Percentiles rank a stretch among this genome's conserved stretches.
Conservation (phyloP, 2,888 invertebrate genomes). For the Drosophila colorata region DNA sequence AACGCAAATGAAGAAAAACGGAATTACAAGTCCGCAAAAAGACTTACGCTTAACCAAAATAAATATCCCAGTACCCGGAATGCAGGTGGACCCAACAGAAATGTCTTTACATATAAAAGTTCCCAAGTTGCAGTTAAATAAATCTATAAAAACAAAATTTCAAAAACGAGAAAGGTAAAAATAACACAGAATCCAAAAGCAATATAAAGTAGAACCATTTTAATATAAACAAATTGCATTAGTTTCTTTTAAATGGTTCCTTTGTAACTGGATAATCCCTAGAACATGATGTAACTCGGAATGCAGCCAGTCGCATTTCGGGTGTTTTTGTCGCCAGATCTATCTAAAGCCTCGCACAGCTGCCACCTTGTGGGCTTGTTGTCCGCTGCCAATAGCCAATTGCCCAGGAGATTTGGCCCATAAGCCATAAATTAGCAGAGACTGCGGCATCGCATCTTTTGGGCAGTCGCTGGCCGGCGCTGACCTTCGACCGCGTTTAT, state of each 20-base stretch:
- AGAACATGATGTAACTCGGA: not conserved
- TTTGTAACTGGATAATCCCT: not conserved
- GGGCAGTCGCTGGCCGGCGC: not conserved
- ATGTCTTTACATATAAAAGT: not conserved
- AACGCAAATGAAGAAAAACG: too few relatives aligned
- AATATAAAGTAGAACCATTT: not conserved
- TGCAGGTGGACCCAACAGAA: not conserved
- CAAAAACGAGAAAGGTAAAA: not conserved
- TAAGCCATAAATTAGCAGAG: slow-evolving; percentile 53
- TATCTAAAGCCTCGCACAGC: not conserved
- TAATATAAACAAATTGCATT: too few relatives aligned
- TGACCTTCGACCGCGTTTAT: slow-evolving; percentile 45
- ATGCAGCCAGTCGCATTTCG: slow-evolving; percentile 1
- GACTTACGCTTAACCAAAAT: not conserved
- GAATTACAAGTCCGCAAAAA: too few relatives aligned
- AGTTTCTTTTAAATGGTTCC: not conserved
- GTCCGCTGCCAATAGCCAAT: slow-evolving; percentile 33
- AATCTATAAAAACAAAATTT: not conserved
- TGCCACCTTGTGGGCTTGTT: slow-evolving; percentile 16
- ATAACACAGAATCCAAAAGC: not conserved
- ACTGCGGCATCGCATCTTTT: slow-evolving; percentile 4
- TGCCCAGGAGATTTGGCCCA: slow-evolving; percentile 45
- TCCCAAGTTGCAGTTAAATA: not conserved
- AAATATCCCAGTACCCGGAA: too few relatives aligned
- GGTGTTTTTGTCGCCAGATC: not conserved